Conservation (phyloP, 2,888 invertebrate species). For the Noctua comes region DNA sequence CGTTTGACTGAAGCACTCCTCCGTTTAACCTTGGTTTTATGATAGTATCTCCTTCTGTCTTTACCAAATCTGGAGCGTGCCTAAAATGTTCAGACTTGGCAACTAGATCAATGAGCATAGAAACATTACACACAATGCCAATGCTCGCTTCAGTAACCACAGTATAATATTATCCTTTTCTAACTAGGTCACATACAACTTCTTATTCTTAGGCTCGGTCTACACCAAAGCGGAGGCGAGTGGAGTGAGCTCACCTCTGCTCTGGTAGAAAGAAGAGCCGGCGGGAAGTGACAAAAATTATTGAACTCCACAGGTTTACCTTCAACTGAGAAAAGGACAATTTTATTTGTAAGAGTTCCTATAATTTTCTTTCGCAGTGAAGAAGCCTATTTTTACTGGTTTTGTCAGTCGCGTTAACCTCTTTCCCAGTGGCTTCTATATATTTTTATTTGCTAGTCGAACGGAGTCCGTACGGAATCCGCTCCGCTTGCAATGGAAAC, state of each 20-base stretch:
- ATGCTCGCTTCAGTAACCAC: slow-evolving; percentile 30
- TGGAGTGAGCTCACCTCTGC: background rate
- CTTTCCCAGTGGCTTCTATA: background rate
- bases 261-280: background rate
- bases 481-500: slow-evolving; percentile 2
- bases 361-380: background rate
- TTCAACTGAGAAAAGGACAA: too few relatives aligned
- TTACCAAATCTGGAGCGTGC: background rate
- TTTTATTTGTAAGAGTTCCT: background rate
- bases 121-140: slow-evolving; percentile 18
- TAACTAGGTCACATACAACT: slow-evolving; percentile 38
- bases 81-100: slow-evolving; percentile 12
- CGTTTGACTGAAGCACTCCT: background rate
- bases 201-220: slow-evolving; percentile 11
- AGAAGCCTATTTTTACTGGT: background rate
- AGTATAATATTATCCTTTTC: slow-evolving; percentile 31
- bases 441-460: background rate
- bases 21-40: background rate
- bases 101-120: slow-evolving; percentile 29
- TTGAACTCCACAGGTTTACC: too few relatives aligned
- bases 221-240: background rate
- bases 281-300: too few relatives aligned
- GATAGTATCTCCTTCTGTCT: background rate
- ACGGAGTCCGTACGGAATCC: background rate
- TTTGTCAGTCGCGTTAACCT: background rate